Evolutionary conservation across 2,888 invertebrate species (phyloP), one percentile per base, ranked within the genome.

Genomic region (Eumerus sabulonum): DNA sequence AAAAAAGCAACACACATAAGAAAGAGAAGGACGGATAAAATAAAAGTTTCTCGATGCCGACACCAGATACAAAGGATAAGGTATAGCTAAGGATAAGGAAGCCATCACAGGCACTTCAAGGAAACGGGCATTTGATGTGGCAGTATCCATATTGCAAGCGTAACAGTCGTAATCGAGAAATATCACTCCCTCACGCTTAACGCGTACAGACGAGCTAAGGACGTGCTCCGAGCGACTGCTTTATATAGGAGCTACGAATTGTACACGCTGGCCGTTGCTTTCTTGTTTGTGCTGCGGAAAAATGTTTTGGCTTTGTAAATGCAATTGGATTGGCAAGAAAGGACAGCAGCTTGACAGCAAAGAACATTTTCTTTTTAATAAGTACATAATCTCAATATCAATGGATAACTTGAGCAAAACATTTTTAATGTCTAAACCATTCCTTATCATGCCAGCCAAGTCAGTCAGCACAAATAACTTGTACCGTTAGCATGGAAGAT

Each of bases 151-250:
- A 27, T 7, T n/a, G n/a, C 27, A 27, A 27, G 27, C 27, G 27
- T 50, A 63, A 44, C 42, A 59, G 48, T 53, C 45, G 27, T 53
- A 48, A 63, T 54, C 71, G 60, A 66, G 60, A 48, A 62, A 57
- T 62, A 56, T 57, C 67, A 48, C 36, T 57, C 53, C 14, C 53
- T 14, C 27, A 27, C 7, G 27, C 2, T n/a, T 27, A 27, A 7
- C 47, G 45, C 47, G 17, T 47, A 66, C 45, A 53, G 36, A 72
- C 63, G 59, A 54, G 27, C 50, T 64, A 68, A 74, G 56, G 73
- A 79, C 63, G 68, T 74, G 73, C 79, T 64, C 44, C 54, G 44
- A 74, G 79, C 79, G 68, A 79, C 68, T 68, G 59, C 79, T 79
- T 74, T 79, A 59, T 73, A n/a, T n/a, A n/a, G n/a, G n/a, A 64